Base-by-base conservation (phyloP, 2,888 invertebrate genomes). In the Pyrrhosoma nymphula region DNA sequence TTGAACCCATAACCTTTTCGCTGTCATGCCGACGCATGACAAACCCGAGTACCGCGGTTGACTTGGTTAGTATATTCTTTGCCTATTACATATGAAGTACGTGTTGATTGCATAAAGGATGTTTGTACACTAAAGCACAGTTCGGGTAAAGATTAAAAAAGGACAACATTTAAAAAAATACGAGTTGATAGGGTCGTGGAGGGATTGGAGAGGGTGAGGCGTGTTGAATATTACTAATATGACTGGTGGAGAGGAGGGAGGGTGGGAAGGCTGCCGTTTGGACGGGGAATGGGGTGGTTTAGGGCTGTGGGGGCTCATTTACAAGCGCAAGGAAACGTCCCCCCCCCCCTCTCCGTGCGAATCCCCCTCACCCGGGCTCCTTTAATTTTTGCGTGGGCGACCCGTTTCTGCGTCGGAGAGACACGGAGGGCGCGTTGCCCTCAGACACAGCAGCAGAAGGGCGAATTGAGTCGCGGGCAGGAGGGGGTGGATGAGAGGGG, bases 321-420 rank as follows among this genome's bases (percentile, higher is more conserved):
- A 35, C 82, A 35, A 69, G n/a, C n/a, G n/a, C 69, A 69, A 35
- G 82, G 82, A 82, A 35, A 35, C 35, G 16, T 3, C 30, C 69
- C 69, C 6, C n/a, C 82, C 82, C 82, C 35, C 16, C 35, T 82
- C 18, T 35, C 69, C n/a, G n/a, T n/a, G n/a, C n/a, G n/a, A n/a
- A n/a, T n/a, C n/a, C n/a, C n/a, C n/a, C n/a, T n/a, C n/a, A 35
- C 35, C 35, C 16, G 18, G 35, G 35, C 30, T 35, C 82, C 82
- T 82, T 82, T 82, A 82, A 82, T 82, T 35, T 82, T 82, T 82
- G 82, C 82, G 30, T 82, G 82, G 82, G 82, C 82, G 82, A 82
- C 82, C 35, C 82, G 82, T 82, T 82, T 82, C n/a, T 12, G 26
- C 82, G 82, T 12, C 20, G 60, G 18, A 60, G 60, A 56, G 60